Evolutionary conservation across 2,888 invertebrate species (phyloP), one percentile per base, ranked within the genome.

Genomic region (Amiota mariae): DNA sequence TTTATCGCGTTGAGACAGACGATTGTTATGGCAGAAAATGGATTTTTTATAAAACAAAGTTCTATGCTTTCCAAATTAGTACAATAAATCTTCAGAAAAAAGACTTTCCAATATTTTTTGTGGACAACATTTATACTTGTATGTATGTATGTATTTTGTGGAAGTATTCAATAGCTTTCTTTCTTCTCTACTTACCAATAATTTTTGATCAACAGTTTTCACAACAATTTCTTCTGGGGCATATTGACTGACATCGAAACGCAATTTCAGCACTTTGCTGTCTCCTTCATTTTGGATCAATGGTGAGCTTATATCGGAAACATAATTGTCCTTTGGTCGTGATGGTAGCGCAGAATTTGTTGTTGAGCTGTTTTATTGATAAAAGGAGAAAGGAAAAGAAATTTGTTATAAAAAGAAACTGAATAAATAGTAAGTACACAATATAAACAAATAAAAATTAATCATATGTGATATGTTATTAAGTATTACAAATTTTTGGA

Each of bases 171-270:
- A n/a, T n/a, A n/a, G n/a, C n/a, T n/a, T n/a, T n/a, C n/a, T n/a
- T 36, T 20, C 15, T 15, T 2, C 68, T 75, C 72, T 72, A 91
- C 94, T 93, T 90, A 97, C 97, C 93, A 97, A 92, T 89, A 99
- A 93, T 93, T 97, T 97, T 92, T 98, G 98, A 92, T 98, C 98
- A 82, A 98, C 97, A 79, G 98, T 99, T 92, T 98, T 98, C 80
- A 99, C 98, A 88, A 97, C 97, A 89, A 98, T 98, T 92, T 99
- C 98, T 91, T 99, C 99, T 70, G 96, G 96, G 73, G 96, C 95
- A 91, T 98, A 99, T 91, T 98, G 97, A 88, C 97, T 96, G 83
- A 99, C 98, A 90, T 99, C 98, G 91, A 99, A 99, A 88, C 98
- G 93, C 79, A 99, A 93, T 89, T 98, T 97, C 82, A 99, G 92